Evolutionary conservation across 2,113 vertebrate genomes (phyloP).

Genomic region (Rhizomys pruinosus): DNA sequence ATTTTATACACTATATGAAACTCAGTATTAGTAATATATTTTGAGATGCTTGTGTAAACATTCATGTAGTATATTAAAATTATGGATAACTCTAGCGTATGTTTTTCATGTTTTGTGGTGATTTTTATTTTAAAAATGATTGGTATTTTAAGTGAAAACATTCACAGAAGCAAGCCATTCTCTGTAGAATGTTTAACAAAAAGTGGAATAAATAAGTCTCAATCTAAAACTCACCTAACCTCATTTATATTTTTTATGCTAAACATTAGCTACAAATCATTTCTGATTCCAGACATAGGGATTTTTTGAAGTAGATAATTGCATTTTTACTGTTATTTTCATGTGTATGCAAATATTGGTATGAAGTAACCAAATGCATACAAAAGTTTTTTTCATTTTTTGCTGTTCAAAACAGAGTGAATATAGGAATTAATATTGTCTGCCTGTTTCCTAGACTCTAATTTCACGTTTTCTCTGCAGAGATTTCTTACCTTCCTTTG

Average conservation of each 20-base stretch:
- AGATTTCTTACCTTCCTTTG: conserved; percentile 47
- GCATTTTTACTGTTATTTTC: conserved; percentile 57
- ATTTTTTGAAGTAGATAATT: background rate
- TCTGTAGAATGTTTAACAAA: conserved; percentile 2
- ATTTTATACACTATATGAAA: conserved; percentile 29
- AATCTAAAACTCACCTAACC: background rate
- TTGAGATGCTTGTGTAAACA: background rate
- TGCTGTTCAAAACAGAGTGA: background rate
- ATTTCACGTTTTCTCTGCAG: background rate
- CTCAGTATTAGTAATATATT: conserved; percentile 35
- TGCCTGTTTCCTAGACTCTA: background rate
- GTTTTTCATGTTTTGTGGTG: fast-evolving
- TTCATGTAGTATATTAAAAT: conserved; percentile 39
- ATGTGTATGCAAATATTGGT: background rate
- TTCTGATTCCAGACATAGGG: conserved; percentile 9
- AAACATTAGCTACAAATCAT: conserved; percentile 33
- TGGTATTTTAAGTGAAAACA: background rate
- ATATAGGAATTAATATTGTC: background rate
- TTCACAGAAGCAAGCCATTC: background rate
- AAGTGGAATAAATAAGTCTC: conserved; percentile 12
- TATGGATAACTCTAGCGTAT: background rate
- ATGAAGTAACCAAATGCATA: background rate
- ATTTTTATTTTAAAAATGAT: background rate
- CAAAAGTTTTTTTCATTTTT: conserved; percentile 1
- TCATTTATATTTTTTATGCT: conserved; percentile 49